Evolutionary conservation across 2,888 invertebrate genomes (phyloP), one percentile per base, ranked within the genome.

Genomic region (Ormyrus pomaceus): DNA sequence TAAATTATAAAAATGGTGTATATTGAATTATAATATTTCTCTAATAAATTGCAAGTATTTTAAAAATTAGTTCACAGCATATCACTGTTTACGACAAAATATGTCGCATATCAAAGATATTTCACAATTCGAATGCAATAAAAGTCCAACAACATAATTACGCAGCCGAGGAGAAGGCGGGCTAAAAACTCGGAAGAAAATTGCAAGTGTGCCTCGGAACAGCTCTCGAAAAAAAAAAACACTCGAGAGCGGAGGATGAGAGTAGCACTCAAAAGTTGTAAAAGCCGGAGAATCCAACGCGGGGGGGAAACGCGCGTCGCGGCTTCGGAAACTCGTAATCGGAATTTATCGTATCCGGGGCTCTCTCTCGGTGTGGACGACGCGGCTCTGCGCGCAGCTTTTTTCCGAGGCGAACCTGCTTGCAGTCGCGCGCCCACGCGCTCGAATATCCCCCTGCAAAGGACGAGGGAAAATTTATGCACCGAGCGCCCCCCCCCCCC

Each of bases 301-400:
- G 50, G 7, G 46, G 48, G 58, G 8, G 11, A 46, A 56, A 34
- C 50, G 45, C 34, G 58, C 11, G 8, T 51, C 34, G 51, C 11
- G 46, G 51, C 61, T 71, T 50, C 45, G 46, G 58, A 61, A 51
- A 61, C 71, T 61, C 61, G 61, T 34, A 61, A 71, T 71, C 48
- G 51, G 61, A 71, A 71, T 71, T 71, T 71, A 71, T 71, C 71
- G 71, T 8, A 45, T 56, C 51, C 51, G 34, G 9, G 34, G 34
- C 10, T 46, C 11, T 46, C 11, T 13, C 19, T 19, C 19, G 19
- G 19, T 19, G 19, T 19, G 19, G 19, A 19, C 58, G 48, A 19
- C 5, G 58, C 13, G 19, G 45, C 6, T 51, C 6, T 51, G 0
- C 19, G 50, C 50, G 19, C 11, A 55, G 55, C 70, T 50, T 59